These are phyloP conservation scores for Dromiciops gliroides DNA, from an alignment of 2,113 vertebrate genomes.

Conservation along the genomic window DNA sequence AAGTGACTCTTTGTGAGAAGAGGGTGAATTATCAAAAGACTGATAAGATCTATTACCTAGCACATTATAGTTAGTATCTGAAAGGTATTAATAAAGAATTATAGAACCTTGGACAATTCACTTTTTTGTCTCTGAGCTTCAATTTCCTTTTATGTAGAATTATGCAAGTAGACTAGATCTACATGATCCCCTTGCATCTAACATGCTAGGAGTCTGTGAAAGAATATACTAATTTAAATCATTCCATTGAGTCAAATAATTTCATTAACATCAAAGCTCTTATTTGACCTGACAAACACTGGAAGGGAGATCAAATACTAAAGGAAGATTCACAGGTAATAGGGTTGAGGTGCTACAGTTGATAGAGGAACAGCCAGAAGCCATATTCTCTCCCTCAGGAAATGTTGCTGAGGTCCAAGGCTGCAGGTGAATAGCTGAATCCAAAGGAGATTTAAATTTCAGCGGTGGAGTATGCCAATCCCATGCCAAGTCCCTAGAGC, in stretches of 20 bases:
- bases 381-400: background rate
- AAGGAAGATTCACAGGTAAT: background rate
- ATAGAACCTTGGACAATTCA: background rate
- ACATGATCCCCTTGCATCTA: background rate
- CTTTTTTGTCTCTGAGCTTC: background rate
- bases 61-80: background rate
- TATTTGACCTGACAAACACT: background rate
- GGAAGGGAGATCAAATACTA: background rate
- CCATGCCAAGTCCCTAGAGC: background rate
- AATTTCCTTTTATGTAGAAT: background rate
- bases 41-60: background rate
- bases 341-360: background rate
- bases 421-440: background rate
- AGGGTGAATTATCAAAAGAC: background rate
- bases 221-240: background rate
- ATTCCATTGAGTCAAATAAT: background rate
- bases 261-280: background rate
- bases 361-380: background rate
- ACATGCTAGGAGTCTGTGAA: background rate
- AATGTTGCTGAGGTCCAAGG: background rate
- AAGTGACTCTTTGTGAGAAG: background rate
- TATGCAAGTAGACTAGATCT: background rate
- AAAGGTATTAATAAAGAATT: background rate
- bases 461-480: background rate
- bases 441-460: background rate